Evolutionary conservation across 2,888 invertebrate genomes (phyloP), one percentile per base, ranked within the genome.

Genomic region (Cecidostiba fungosa): DNA sequence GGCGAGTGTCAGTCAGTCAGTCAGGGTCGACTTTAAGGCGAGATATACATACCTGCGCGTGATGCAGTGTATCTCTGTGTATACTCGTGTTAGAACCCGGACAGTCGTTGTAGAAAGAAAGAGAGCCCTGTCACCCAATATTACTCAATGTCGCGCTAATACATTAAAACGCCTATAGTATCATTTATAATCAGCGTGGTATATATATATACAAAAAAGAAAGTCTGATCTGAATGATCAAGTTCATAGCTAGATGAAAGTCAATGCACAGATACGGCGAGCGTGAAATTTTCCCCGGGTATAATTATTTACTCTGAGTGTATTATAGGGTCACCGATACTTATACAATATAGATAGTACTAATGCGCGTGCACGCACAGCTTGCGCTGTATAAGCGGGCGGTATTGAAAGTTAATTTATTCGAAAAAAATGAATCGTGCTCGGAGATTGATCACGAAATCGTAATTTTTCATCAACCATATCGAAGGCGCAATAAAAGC

Each of bases 241-340:
- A 77, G 59, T 72, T 85, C 62, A n/a, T n/a, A 77, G 66, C 43
- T 32, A 5, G 47, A 78, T 84, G 73, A 78, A 84, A 84, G 84
- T 74, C 73, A 26, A 32, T 16, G 43, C 8, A 59, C 3, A 5
- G 69, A 70, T 26, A 29, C 6, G 3, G 14, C 16, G 3, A 50
- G 19, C 47, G 62, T 43, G 29, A 69, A 50, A 77, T 29, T 29
- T 83, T 47, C 23, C 36, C 47, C 47, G 10, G 72, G 43, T 73
- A 32, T 32, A 47, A 72, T 83, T 69, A 59, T 39, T 32, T 36
- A 83, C 3, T 5, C n/a, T n/a, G n/a, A n/a, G 29, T 6, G 54
- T n/a, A 6, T 50, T 16, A 10, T 19, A 62, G 14, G 43, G 23
- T 54, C 32, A 62, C 16, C 26, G 26, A 4, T 29, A n/a, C 77